phyloP scores from a whole-genome alignment of 2,113 vertebrate species.

The Myotis brandtii region DNA sequence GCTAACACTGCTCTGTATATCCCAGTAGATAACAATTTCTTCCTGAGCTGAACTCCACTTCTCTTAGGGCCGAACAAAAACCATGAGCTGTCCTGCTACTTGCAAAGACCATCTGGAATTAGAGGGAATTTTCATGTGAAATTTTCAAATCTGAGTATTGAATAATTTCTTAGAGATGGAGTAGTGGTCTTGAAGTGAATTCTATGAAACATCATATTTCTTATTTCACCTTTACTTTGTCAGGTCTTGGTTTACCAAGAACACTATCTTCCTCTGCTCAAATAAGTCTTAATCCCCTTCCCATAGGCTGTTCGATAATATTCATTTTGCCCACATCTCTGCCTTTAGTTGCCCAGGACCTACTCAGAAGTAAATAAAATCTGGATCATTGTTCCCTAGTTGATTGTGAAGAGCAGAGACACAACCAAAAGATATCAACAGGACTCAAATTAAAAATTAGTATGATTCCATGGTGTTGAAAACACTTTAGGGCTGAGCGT shows the following conservation, averaged over 20 bases:
- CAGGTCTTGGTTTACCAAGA: not conserved
- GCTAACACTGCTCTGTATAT: not conserved
- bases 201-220: not conserved
- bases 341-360: not conserved
- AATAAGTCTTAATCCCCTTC: not conserved
- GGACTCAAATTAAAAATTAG: not conserved
- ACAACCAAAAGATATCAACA: not conserved
- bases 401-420: not conserved
- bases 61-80: not conserved
- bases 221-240: not conserved
- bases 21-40: conserved; percentile 17
- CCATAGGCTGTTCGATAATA: not conserved
- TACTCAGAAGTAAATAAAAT: not conserved
- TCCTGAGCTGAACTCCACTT: not conserved
- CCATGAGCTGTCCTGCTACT: not conserved
- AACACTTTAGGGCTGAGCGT: not conserved
- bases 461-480: not conserved
- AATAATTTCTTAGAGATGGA: not conserved
- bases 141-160: not conserved
- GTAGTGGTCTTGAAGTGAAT: not conserved
- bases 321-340: not conserved
- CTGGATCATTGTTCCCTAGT: not conserved
- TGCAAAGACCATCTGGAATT: not conserved
- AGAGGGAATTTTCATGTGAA: not conserved
- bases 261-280: not conserved